Evolutionary conservation across 1,140 invertebrate genomes (phyloP).

Genomic region (Trichoplusia ni): DNA sequence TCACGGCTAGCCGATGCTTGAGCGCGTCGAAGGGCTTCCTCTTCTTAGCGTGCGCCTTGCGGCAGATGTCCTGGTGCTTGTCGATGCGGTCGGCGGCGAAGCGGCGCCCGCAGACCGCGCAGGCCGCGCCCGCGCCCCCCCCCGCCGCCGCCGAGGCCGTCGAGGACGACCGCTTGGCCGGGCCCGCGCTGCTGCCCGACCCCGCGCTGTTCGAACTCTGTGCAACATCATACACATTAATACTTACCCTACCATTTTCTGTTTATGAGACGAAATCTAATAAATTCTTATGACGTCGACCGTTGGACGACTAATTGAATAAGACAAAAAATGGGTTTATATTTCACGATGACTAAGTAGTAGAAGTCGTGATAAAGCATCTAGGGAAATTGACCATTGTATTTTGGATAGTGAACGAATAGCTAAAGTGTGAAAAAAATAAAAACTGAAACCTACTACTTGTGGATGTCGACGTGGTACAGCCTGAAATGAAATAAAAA

Average conservation of each 20-base stretch:
- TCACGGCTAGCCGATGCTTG: slow-evolving; percentile 87
- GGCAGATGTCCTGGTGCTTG: slow-evolving; percentile 92
- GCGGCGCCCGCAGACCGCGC: slow-evolving; percentile 86
- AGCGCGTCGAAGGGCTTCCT: slow-evolving; percentile 93
- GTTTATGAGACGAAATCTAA: too few species aligned
- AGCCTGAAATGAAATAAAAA: slow-evolving; percentile 57
- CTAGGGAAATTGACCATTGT: too few species aligned
- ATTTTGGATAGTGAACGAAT: too few species aligned
- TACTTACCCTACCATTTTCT: background rate
- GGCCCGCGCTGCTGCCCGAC: background rate
- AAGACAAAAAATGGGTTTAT: too few species aligned
- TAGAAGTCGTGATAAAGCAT: too few species aligned
- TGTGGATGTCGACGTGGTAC: slow-evolving; percentile 47
- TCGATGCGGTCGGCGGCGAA: slow-evolving; percentile 91
- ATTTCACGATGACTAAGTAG: too few species aligned
- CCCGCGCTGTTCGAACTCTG: slow-evolving; percentile 20
- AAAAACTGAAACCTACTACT: slow-evolving; percentile 46
- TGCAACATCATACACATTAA: background rate
- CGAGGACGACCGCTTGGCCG: background rate
- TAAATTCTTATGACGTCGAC: too few species aligned
- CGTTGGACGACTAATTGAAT: too few species aligned
- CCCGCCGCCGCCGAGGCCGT: background rate
- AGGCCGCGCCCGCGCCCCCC: slow-evolving; percentile 56
- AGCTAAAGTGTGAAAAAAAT: background rate
- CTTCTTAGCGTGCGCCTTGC: slow-evolving; percentile 88